Conservation (phyloP, 2,113 vertebrate species). For the Heterochromis multidens region DNA sequence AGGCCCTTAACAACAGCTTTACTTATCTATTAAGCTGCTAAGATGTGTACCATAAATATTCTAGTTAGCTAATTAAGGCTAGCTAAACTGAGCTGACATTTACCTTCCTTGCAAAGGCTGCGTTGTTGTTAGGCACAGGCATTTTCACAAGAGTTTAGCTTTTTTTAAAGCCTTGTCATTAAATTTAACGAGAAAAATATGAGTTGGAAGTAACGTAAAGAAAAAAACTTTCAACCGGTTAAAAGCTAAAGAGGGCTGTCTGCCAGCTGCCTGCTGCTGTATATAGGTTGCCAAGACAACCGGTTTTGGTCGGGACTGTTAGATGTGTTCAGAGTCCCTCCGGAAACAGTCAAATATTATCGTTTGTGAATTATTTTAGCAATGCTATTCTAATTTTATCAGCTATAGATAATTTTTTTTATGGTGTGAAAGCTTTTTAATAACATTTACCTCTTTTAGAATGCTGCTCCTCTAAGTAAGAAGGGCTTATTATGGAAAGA, state of each 20-base stretch:
- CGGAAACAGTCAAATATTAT: not conserved
- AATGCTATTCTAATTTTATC: not conserved
- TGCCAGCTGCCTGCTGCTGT: not conserved
- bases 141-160: not conserved
- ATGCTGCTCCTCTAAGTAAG: not conserved
- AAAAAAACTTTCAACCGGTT: not conserved
- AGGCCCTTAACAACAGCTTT: not conserved
- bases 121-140: not conserved
- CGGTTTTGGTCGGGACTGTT: not conserved
- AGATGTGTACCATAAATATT: not conserved
- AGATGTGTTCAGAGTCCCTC: not conserved
- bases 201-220: not conserved
- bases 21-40: not conserved
- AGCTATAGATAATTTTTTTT: not conserved
- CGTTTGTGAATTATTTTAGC: not conserved
- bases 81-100: not conserved
- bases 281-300: slow-evolving; percentile 50
- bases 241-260: not conserved
- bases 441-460: no score
- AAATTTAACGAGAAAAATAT: not conserved
- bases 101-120: slow-evolving; percentile 33
- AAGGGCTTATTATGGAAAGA: not conserved
- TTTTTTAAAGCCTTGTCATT: not conserved
- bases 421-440: not conserved
- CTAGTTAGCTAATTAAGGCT: not conserved